These are phyloP conservation scores for Catocala nupta DNA, from an alignment of 2,888 invertebrate species.

Conservation along the genomic window DNA sequence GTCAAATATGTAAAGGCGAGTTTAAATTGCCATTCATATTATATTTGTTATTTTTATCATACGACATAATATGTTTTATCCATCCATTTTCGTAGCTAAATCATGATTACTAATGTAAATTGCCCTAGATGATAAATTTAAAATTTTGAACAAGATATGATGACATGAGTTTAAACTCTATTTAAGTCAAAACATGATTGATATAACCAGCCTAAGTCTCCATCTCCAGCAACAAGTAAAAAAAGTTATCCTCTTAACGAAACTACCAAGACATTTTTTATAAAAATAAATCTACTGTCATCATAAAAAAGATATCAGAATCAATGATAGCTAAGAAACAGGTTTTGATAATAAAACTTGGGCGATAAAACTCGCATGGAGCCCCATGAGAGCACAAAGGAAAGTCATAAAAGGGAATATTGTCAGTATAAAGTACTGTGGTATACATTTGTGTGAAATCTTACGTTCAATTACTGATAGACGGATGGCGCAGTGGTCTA, in stretches of 20 bases:
- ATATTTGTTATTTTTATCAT: too few relatives aligned
- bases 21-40: too few relatives aligned
- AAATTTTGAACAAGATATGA: too few relatives aligned
- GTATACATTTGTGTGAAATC: constrained; percentile 34
- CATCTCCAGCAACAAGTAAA: background rate
- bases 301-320: constrained; percentile 52
- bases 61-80: too few relatives aligned
- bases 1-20: too few relatives aligned
- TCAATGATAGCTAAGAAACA: constrained; percentile 63
- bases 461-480: constrained; percentile 32
- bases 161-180: too few relatives aligned
- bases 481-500: background rate
- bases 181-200: too few relatives aligned
- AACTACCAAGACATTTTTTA: background rate
- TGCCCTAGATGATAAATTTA: too few relatives aligned
- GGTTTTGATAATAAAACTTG: constrained; percentile 67
- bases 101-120: too few relatives aligned
- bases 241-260: background rate
- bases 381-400: constrained; percentile 55
- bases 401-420: constrained; percentile 62
- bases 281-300: constrained; percentile 21
- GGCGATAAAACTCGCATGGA: constrained; percentile 64
- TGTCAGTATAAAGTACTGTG: constrained; percentile 45
- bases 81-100: too few relatives aligned
- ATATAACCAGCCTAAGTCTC: too few relatives aligned